These are phyloP conservation scores for Microcebus tavaratra DNA, from an alignment of 2,113 vertebrate genomes.

Conservation along the genomic window DNA sequence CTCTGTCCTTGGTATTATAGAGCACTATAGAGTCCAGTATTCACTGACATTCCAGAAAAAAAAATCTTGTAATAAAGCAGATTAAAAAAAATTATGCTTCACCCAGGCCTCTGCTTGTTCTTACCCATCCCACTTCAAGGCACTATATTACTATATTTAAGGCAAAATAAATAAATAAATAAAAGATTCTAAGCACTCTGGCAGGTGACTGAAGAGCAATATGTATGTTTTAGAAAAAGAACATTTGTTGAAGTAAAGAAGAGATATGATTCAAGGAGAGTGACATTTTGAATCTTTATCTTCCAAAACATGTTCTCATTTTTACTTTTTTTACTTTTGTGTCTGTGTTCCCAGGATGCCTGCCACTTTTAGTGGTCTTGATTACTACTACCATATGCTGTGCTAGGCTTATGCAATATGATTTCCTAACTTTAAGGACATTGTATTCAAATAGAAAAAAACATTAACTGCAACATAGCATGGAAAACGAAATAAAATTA, in stretches of 20 bases:
- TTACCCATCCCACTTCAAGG: neutral
- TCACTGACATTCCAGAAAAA: neutral
- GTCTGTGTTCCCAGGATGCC: neutral
- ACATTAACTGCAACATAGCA: neutral
- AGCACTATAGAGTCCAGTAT: neutral
- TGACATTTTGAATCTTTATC: neutral
- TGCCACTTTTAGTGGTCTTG: neutral
- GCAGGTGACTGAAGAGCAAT: neutral
- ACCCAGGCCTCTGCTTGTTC: neutral
- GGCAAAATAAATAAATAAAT: too few species aligned
- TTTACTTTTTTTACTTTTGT: neutral
- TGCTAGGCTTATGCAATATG: neutral
- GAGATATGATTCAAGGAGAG: neutral
- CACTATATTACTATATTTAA: too few species aligned
- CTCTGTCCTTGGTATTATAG: neutral
- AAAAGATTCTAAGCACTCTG: neutral
- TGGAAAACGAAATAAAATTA: conserved; percentile 40
- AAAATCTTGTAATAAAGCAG: neutral
- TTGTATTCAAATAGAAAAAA: neutral
- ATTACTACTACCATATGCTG: neutral
- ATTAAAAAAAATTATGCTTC: neutral
- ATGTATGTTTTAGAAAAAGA: neutral
- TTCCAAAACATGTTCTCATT: conserved; percentile 28
- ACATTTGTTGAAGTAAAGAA: neutral
- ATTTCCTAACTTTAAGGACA: neutral